These are phyloP conservation scores for Teleogryllus oceanicus DNA, from an alignment of 2,888 invertebrate species.

Conservation along the genomic window DNA sequence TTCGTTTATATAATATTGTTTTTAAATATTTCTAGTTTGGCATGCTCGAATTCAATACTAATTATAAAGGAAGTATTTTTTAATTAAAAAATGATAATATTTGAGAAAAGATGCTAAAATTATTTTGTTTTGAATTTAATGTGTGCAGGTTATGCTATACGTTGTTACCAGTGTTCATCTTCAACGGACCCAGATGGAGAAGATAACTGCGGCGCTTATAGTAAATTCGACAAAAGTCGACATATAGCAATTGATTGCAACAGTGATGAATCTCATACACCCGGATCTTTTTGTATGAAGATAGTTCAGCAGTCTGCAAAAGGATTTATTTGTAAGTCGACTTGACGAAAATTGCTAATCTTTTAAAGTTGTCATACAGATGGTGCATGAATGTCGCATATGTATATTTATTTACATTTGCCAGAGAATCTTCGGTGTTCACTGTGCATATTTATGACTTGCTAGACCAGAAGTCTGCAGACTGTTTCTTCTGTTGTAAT, in stretches of 20 bases:
- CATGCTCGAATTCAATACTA: no score
- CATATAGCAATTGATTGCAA: constrained; percentile 91
- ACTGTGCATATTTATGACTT: no score
- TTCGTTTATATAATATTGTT: no score
- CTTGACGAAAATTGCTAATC: neutral
- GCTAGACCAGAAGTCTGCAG: no score
- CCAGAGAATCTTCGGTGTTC: no score
- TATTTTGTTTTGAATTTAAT: neutral
- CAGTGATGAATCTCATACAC: constrained; percentile 89
- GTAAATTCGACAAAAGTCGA: constrained; percentile 74
- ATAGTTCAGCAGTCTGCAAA: constrained; percentile 88
- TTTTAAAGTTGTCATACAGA: no score
- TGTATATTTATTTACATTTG: no score
- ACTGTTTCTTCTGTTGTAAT: no score
- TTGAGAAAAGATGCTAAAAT: neutral
- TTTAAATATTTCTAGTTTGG: no score
- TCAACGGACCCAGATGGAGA: constrained; percentile 74
- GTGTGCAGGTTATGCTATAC: constrained; percentile 63
- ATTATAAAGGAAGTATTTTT: no score
- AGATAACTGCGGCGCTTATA: constrained; percentile 88
- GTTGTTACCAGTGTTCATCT: constrained; percentile 93
- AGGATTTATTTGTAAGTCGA: constrained; percentile 88
- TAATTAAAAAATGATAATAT: no score
- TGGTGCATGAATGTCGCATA: no score
- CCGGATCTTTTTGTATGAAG: constrained; percentile 96